Percentiles rank a stretch among this genome's conserved stretches.
Conservation (phyloP, 2,113 vertebrate genomes). For the Corythoichthys haematopterus region DNA sequence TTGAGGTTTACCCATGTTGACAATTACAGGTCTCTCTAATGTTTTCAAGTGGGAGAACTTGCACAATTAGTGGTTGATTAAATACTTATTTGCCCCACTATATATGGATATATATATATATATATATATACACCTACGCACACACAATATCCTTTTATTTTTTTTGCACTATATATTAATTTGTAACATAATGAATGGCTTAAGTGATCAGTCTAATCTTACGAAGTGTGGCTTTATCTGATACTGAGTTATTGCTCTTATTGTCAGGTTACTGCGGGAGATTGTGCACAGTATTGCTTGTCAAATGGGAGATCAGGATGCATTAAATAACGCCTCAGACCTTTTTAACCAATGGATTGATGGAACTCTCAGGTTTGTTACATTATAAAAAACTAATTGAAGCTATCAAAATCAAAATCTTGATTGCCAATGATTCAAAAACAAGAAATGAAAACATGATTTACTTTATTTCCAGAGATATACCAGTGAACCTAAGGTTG, state of each 20-base stretch:
- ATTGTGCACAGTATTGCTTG: slow-evolving; percentile 82
- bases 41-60: too few species aligned
- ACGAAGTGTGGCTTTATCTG: background rate
- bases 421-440: background rate
- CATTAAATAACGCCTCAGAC: slow-evolving; percentile 66
- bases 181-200: background rate
- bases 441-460: background rate
- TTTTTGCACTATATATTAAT: background rate
- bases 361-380: slow-evolving; percentile 46
- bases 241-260: slow-evolving; percentile 2
- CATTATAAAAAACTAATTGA: background rate
- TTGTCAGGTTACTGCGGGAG: slow-evolving; percentile 80
- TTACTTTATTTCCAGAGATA: slow-evolving; percentile 51
- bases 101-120: too few species aligned
- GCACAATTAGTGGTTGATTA: too few species aligned
- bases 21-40: too few species aligned
- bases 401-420: background rate
- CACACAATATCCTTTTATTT: background rate
- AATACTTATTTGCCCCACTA: too few species aligned
- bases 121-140: too few species aligned
- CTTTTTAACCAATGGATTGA: slow-evolving; percentile 78
- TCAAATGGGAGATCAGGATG: slow-evolving; percentile 70
- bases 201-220: background rate
- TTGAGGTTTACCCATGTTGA: too few species aligned
- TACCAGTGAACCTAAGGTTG: slow-evolving; percentile 83